Evolutionary conservation across 2,888 invertebrate genomes (phyloP), one percentile per base, ranked within the genome.

Genomic region (Dasypogon diadema): DNA sequence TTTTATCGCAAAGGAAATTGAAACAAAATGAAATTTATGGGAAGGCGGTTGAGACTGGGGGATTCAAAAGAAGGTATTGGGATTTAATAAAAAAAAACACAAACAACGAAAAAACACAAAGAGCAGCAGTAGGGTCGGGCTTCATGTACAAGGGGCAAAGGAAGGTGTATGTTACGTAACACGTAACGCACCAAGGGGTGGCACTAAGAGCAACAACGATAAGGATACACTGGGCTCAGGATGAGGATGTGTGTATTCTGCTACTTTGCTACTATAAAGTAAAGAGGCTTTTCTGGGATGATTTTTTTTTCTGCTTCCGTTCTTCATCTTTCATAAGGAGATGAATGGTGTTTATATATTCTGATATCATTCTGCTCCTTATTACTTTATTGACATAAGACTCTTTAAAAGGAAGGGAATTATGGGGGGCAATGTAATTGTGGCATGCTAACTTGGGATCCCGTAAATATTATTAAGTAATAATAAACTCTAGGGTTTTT

Each of bases 1-100:
- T 56, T 56, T 73, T 73, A 42, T 73, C 46, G 30, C n/a, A 42
- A 24, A 56, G 73, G 73, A 73, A 56, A 56, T 73, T 73, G 55
- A 37, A 73, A 37, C 55, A 73, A 73, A 73, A 73, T 73, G 73
- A 73, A 73, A 73, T 73, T 73, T 73, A 73, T 55, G 56, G 22
- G 24, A 42, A 30, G 8, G 30, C 4, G 30, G 26, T 24, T 48
- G 30, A 21, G 16, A 22, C 21, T n/a, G n/a, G 26, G 22, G 6
- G 24, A 26, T 22, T 1, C 16, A 16, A 10, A 30, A 18, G 30
- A 37, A 37, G 63, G 2, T 42, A 12, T 42, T 65, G 42, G 48
- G 3, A 22, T 22, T 24, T 48, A 48, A 68, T 46, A 48, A 68
- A 48, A 68, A 22, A 34, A 42, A 42, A 37, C 30, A 30, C n/a